A percentile compares a stretch with the other conserved stretches of the same genome.
Evolutionary conservation across 2,113 vertebrate genomes (phyloP).

Genomic region (Syngnathus scovelli): DNA sequence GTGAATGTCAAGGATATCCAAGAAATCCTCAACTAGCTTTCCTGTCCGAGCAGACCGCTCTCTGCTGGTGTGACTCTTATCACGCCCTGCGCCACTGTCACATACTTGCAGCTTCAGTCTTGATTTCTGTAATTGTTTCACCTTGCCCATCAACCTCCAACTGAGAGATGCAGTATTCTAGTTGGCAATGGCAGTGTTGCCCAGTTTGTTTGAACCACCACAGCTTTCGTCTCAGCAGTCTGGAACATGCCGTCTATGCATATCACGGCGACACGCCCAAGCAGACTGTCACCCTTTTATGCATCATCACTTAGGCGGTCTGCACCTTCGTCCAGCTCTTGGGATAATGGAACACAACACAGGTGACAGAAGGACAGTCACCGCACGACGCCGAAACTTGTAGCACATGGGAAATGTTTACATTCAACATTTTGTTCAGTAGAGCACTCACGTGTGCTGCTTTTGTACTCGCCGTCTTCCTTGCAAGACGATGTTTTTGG

Average conservation of each 20-base stretch:
- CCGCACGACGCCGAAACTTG: constrained; percentile 43
- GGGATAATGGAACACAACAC: not conserved
- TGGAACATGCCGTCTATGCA: constrained; percentile 52
- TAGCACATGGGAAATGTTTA: constrained; percentile 70
- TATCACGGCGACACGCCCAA: constrained; percentile 26
- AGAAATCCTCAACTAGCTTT: not conserved
- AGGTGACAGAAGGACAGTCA: constrained; percentile 16
- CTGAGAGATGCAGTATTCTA: constrained; percentile 24
- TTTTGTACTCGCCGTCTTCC: constrained; percentile 53
- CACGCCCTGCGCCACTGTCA: too few relatives aligned
- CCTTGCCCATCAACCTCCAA: constrained; percentile 20
- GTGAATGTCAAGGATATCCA: not conserved
- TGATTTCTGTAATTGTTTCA: constrained; percentile 20
- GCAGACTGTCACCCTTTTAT: constrained; percentile 34
- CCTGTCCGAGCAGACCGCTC: not conserved
- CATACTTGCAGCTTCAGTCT: constrained; percentile 30
- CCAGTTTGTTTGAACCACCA: constrained; percentile 13
- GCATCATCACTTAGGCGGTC: constrained; percentile 7
- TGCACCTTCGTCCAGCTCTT: constrained; percentile 29
- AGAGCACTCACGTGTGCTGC: constrained; percentile 44
- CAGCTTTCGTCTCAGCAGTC: constrained; percentile 35
- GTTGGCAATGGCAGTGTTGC: constrained; percentile 17
- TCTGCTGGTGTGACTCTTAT: not conserved
- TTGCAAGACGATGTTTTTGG: constrained; percentile 21
- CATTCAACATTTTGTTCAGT: constrained; percentile 47